phyloP scores from a whole-genome alignment of 1,140 invertebrate species.

The Drosophila suzukii region DNA sequence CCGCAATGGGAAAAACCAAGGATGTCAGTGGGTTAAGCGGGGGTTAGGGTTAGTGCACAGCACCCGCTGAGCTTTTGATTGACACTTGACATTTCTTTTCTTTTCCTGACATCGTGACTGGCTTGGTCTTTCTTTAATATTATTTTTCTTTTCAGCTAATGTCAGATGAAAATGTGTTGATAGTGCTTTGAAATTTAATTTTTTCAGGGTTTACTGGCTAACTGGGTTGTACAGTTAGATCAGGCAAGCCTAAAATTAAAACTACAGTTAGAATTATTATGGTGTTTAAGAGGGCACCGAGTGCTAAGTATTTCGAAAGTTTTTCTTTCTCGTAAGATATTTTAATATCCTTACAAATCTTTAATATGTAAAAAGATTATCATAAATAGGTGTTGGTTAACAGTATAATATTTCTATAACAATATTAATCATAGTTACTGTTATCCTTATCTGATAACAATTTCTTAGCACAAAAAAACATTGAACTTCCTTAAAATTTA shows the following conservation, averaged over 20 bases:
- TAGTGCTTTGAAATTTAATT: constrained; percentile 14
- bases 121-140: constrained; percentile 19
- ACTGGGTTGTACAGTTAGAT: constrained; percentile 32
- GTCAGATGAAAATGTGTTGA: constrained; percentile 63
- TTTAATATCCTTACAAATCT: too few species aligned
- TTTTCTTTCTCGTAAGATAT: neutral
- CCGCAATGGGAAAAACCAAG: constrained; percentile 38
- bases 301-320: neutral
- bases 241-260: neutral
- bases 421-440: too few species aligned
- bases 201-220: constrained; percentile 43
- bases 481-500: too few species aligned
- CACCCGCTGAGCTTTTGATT: constrained; percentile 67
- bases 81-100: constrained; percentile 70
- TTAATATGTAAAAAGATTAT: too few species aligned
- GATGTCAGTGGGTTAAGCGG: constrained; percentile 43
- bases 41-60: constrained; percentile 19
- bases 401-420: too few species aligned
- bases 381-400: too few species aligned
- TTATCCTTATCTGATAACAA: too few species aligned
- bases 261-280: constrained; percentile 18
- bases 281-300: neutral
- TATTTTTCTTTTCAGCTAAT: neutral
- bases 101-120: constrained; percentile 69
- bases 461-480: too few species aligned